Evolutionary conservation across 1,140 invertebrate species (phyloP).

Genomic region (Zaprionus nigranus): DNA sequence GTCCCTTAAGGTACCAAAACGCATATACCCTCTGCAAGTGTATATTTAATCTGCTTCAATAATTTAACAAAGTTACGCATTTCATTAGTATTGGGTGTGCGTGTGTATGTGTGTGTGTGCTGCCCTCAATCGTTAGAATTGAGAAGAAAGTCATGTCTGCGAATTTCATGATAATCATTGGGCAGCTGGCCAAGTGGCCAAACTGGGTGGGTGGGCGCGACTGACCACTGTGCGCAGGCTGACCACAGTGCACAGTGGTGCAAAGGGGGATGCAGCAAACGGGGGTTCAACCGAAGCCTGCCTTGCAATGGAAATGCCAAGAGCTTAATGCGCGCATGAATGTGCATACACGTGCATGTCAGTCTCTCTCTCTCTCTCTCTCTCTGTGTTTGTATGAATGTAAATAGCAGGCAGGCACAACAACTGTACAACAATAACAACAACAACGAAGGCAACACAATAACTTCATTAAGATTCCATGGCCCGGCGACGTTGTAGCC

Average conservation of each 20-base stretch:
- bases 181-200: constrained; percentile 23
- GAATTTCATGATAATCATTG: constrained; percentile 14
- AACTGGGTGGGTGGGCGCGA: constrained; percentile 1
- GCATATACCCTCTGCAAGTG: neutral
- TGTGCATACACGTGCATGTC: neutral
- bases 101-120: neutral
- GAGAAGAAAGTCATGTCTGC: constrained; percentile 7
- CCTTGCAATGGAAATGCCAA: constrained; percentile 25
- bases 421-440: constrained; percentile 25
- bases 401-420: constrained; percentile 27
- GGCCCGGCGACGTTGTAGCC: constrained; percentile 41
- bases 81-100: neutral
- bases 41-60: neutral
- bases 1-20: too few relatives aligned
- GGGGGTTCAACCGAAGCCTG: neutral
- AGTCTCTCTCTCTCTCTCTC: neutral
- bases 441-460: constrained; percentile 57
- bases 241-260: neutral
- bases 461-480: constrained; percentile 82
- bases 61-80: neutral
- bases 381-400: constrained; percentile 7
- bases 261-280: neutral
- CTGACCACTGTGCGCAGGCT: neutral
- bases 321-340: constrained; percentile 11
- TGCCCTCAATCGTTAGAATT: neutral